These are phyloP conservation scores for Dipodomys spectabilis DNA, from an alignment of 2,113 vertebrate species.

Conservation along the genomic window DNA sequence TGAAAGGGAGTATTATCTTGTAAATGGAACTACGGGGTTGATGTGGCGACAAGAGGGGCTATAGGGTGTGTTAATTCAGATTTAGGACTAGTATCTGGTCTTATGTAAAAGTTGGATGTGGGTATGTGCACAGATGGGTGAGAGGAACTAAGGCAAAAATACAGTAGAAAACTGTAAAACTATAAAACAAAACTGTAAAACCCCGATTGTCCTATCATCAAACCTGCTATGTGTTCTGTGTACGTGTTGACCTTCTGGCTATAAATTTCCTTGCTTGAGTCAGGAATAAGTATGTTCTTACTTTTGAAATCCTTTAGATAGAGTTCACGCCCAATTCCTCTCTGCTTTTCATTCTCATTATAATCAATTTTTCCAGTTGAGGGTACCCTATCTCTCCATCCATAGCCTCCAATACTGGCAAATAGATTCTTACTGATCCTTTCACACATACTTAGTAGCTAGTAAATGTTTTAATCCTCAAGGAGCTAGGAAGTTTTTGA, in stretches of 20 bases:
- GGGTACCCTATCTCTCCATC: background rate
- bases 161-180: background rate
- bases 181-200: background rate
- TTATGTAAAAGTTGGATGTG: background rate
- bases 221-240: background rate
- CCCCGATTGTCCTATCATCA: no score
- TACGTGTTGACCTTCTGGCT: background rate
- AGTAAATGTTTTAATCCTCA: constrained; percentile 56
- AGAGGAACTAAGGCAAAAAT: background rate
- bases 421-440: constrained; percentile 38
- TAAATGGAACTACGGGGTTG: background rate
- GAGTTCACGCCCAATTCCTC: constrained; percentile 6
- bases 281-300: background rate
- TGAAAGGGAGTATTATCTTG: background rate
- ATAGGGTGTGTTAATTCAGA: background rate
- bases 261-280: background rate
- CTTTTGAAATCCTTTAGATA: background rate
- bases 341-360: constrained; percentile 19
- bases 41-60: background rate
- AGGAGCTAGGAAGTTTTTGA: constrained; percentile 55
- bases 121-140: background rate
- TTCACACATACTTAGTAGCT: constrained; percentile 22
- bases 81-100: background rate
- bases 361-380: constrained; percentile 43
- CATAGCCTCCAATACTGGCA: background rate